phyloP scores from a whole-genome alignment of 2,113 vertebrate genomes.

The Bos taurus region ARS-UCD2.0 NC_037342.1:30941001-30941500 shows the following conservation, averaged over 20 bases:
- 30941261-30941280: background rate
- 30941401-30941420: background rate
- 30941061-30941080: slow-evolving; percentile 37
- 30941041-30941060: background rate
- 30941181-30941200: background rate
- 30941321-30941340: background rate
- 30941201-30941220: background rate
- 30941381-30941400: background rate
- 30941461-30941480: background rate
- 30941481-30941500: background rate
- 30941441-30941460: background rate
- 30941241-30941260: background rate
- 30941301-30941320: background rate
- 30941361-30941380: background rate
- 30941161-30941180: background rate
- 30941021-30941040: slow-evolving; percentile 43
- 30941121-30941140: background rate
- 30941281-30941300: background rate
- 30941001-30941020: slow-evolving; percentile 8
- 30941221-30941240: background rate
- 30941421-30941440: background rate
- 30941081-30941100: background rate
- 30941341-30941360: background rate
- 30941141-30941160: background rate
- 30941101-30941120: background rate